Percentiles rank a stretch among this genome's conserved stretches.
phyloP scores from a whole-genome alignment of 2,113 vertebrate genomes.

The Phycodurus eques region DNA sequence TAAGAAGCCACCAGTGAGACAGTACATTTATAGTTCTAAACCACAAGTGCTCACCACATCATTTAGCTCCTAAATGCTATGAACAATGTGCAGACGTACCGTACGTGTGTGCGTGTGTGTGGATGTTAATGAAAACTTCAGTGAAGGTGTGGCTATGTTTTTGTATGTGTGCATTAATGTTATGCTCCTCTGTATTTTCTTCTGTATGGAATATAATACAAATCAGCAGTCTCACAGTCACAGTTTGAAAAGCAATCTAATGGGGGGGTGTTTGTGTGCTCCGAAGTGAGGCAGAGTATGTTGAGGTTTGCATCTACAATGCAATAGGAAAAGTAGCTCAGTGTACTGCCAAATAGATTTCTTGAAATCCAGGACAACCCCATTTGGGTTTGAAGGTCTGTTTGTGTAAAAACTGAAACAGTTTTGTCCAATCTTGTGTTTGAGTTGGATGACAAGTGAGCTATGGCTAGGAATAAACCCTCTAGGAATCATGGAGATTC shows the following conservation, averaged over 20 bases:
- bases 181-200: neutral
- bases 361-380: slow-evolving; percentile 35
- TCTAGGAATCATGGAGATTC: slow-evolving; percentile 39
- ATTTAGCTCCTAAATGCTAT: slow-evolving; percentile 14
- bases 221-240: neutral
- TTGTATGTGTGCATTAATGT: neutral
- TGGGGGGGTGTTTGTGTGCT: slow-evolving; percentile 22
- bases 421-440: slow-evolving; percentile 11
- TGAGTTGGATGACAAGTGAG: slow-evolving; percentile 23
- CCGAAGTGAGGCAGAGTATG: slow-evolving; percentile 30
- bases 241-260: slow-evolving; percentile 24
- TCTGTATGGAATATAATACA: neutral
- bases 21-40: slow-evolving; percentile 42
- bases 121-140: slow-evolving; percentile 3
- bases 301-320: slow-evolving; percentile 32
- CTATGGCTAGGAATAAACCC: slow-evolving; percentile 26
- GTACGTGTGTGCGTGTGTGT: slow-evolving; percentile 4
- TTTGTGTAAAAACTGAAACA: neutral
- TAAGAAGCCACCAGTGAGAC: slow-evolving; percentile 33
- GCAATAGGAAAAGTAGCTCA: slow-evolving; percentile 42
- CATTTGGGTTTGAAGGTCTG: slow-evolving; percentile 12
- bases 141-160: neutral
- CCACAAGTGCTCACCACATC: slow-evolving; percentile 23
- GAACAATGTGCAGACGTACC: slow-evolving; percentile 17
- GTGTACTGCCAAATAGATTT: slow-evolving; percentile 34